Evolutionary conservation across 1,140 invertebrate genomes (phyloP), one percentile per base, ranked within the genome.

Genomic region (Halotydeus destructor): DNA sequence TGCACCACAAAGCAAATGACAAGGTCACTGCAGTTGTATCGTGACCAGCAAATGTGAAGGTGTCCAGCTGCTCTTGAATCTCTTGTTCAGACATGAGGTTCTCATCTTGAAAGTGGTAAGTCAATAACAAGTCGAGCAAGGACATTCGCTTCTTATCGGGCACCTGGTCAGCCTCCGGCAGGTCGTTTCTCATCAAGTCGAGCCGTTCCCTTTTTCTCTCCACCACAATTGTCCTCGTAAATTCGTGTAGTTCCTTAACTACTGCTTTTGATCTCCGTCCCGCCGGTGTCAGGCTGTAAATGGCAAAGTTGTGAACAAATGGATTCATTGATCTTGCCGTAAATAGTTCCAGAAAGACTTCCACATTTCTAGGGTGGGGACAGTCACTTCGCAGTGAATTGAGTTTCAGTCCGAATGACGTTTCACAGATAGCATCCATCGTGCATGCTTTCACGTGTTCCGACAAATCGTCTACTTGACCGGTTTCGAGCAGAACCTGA

Each of bases 171-270:
- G n/a, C n/a, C n/a, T n/a, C n/a, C n/a, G n/a, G n/a, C n/a, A n/a
- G n/a, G n/a, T n/a, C n/a, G n/a, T n/a, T n/a, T n/a, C n/a, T n/a
- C n/a, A n/a, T n/a, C n/a, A n/a, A n/a, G n/a, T n/a, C 38, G 14
- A 47, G 14, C 9, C 48, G 37, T 26, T 45, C 50, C 3, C 35
- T 16, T 45, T 54, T 54, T 5, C 49, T 32, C 16, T 54, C 49
- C 21, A 47, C 43, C 19, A 54, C 53, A 9, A 54, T 52, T 44
- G 48, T 35, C 51, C 76, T 76, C 12, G 84, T 89, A 37, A 93
- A 70, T 6, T 72, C 72, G 53, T 93, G 83, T 43, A 94, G 78
- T 49, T 79, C 70, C 33, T 75, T 67, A 5, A 91, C 61, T 38
- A 76, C 67, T 40, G 53, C 28, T 33, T 27, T 32, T 41, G 43